Base-by-base conservation (phyloP, 1,140 invertebrate genomes). In the Harpegnathos saltator region DNA sequence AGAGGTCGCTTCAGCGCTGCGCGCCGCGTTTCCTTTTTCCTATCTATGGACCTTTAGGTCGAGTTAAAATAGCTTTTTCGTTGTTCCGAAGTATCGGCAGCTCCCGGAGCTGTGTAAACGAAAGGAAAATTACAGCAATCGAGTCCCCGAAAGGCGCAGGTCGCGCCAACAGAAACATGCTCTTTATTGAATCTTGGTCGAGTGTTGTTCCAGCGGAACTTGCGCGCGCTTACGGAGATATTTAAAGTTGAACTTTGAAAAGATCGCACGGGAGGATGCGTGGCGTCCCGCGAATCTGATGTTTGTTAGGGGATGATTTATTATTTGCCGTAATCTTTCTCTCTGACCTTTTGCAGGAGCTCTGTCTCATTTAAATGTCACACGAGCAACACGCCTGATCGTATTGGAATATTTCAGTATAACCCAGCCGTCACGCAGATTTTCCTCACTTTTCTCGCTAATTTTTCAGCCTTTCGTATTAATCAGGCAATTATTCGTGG, bases 351-450 rank as follows among this genome's bases (percentile, higher is more conserved):
- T 19, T 33, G 14, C 19, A 14, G 69, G 26, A 38, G 29, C 38
- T 44, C 3, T 44, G 3, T 69, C 58, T 69, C 68, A 69, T 78
- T 44, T 58, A 69, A 44, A 69, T 44, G 5, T 19, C 52, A n/a
- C 26, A 24, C 58, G 26, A 1, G 24, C 29, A 62, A 22, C n/a
- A n/a, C 29, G 22, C 15, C 15, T 65, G 19, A 26, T 33, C 5
- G 19, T 38, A 33, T 77, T 78, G n/a, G n/a, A n/a, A n/a, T n/a
- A 38, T 50, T 63, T 62, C 50, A 75, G 14, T 56, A 75, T 50
- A 48, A 50, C n/a, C n/a, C 33, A 5, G 50, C 5, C 12, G n/a
- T 0, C 50, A 56, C 14, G 68, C 9, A 1, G 17, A 68, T 14
- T 1, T 26, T 12, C 17, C 14, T 44, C 7, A 9, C 11, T 29